Base-by-base conservation (phyloP, 2,113 vertebrate species). In the Carassius gibelio region DNA sequence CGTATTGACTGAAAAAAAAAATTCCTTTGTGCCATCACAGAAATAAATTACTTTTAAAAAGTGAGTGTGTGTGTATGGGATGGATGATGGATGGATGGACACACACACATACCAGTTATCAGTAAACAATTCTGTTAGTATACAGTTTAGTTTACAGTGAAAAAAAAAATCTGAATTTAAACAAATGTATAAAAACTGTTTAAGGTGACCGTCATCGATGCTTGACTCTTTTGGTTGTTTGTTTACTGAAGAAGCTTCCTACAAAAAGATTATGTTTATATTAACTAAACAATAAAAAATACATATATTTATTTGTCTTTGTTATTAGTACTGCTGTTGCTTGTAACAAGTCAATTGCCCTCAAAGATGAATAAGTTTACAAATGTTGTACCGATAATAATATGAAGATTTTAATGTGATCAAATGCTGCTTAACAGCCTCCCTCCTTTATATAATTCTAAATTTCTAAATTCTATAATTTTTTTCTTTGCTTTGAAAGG, bases 391-490 rank as follows among this genome's bases (percentile, higher is more conserved):
- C 81, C 57, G 55, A 86, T 85, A 84, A 89, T 85, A 59, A 83
- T 23, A 77, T 21, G 66, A 87, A 52, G 45, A 66, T 83, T 81
- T 83, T 77, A 76, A 81, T 81, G 81, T 85, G 69, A 84, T 84
- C 85, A 87, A 74, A 87, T 80, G 62, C 26, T 19, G 36, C 30
- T 38, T 66, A 66, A 81, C n/a, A n/a, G n/a, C n/a, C n/a, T n/a
- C n/a, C n/a, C n/a, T 8, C 59, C 50, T 52, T 72, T 87, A 61
- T 75, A 83, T 75, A 69, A 84, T 45, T 57, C 62, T 34, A 64
- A 81, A 85, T 75, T 75, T 66, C 61, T 30, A 42, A 26, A 77
- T 52, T 81, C 82, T 83, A 64, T 86, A 62, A 50, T 75, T 84
- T 86, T n/a, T 55, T 19, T 83, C 69, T 72, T 86, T 13, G 48